These are phyloP conservation scores for Platysteira castanea DNA, from an alignment of 2,113 vertebrate species.

Conservation along the genomic window DNA sequence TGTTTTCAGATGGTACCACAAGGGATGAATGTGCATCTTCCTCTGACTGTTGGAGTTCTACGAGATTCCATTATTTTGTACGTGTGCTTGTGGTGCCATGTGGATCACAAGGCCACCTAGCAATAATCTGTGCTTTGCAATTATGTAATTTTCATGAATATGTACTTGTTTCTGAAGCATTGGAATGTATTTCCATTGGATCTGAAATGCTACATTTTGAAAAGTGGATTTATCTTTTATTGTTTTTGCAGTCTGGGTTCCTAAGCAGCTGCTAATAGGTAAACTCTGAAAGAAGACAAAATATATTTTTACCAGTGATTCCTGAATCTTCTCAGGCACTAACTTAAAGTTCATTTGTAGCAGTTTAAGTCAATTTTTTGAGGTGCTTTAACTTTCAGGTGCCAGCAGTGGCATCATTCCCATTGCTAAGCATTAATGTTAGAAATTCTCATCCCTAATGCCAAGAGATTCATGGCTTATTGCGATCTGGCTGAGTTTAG, in stretches of 20 bases:
- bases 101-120: not conserved
- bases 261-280: not conserved
- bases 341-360: not conserved
- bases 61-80: not conserved
- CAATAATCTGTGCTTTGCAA: not conserved
- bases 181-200: not conserved
- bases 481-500: constrained; percentile 21
- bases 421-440: not conserved
- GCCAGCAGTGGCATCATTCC: not conserved
- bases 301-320: not conserved
- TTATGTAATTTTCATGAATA: not conserved
- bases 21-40: not conserved
- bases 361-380: not conserved
- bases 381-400: not conserved
- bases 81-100: not conserved
- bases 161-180: not conserved
- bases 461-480: constrained; percentile 21
- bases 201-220: not conserved
- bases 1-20: not conserved
- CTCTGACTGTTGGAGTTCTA: not conserved
- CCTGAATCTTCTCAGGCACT: not conserved
- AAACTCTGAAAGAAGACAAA: not conserved
- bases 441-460: constrained; percentile 22
- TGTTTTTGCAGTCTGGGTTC: not conserved
- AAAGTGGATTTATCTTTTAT: not conserved